These are phyloP conservation scores for Protomyctophum bolini DNA, from an alignment of 2,113 vertebrate genomes.

Conservation along the genomic window DNA sequence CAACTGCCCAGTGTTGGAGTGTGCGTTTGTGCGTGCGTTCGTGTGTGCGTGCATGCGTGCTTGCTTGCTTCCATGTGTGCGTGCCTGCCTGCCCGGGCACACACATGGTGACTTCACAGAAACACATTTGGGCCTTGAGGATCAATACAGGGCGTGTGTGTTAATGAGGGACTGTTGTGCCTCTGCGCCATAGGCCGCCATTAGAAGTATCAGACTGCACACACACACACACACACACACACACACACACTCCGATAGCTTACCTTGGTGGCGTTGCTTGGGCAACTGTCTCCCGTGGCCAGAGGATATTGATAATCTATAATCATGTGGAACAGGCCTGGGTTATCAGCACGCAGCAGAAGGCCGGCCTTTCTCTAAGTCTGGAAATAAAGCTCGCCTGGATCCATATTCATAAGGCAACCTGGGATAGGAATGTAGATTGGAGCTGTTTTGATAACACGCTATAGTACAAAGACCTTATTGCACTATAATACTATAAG, in stretches of 20 bases:
- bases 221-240: constrained; percentile 15
- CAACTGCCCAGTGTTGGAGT: constrained; percentile 6
- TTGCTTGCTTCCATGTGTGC: background rate
- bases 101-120: constrained; percentile 42
- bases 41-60: constrained; percentile 11
- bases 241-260: constrained; percentile 64
- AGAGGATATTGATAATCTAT: constrained; percentile 91
- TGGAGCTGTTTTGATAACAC: too few relatives aligned
- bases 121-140: constrained; percentile 23
- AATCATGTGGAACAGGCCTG: constrained; percentile 82
- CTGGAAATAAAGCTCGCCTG: constrained; percentile 31
- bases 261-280: constrained; percentile 82
- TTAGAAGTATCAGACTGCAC: constrained; percentile 31
- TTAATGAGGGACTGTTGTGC: constrained; percentile 49
- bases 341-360: constrained; percentile 83
- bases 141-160: constrained; percentile 57
- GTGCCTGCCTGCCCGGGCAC: background rate
- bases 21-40: background rate
- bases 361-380: constrained; percentile 44
- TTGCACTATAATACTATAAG: too few relatives aligned
- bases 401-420: constrained; percentile 32
- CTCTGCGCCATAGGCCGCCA: constrained; percentile 28
- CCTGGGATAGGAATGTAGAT: background rate
- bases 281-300: constrained; percentile 85
- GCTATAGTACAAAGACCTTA: too few relatives aligned